Conservation (phyloP, 2,797 vertebrate species). For the Tenualosa thibaudeaui region DNA sequence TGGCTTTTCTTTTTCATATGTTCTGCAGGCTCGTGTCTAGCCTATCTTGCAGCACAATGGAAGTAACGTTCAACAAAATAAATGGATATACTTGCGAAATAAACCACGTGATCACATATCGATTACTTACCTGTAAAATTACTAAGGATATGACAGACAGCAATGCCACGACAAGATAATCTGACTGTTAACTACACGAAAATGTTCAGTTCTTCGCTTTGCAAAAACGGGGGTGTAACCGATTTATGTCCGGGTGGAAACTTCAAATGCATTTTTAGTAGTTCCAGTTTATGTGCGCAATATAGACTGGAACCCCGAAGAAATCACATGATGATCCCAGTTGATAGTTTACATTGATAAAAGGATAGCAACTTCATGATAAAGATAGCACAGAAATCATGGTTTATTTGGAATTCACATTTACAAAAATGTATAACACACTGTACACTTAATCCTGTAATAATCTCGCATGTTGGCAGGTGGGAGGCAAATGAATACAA, state of each 20-base stretch:
- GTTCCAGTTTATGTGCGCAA: background rate
- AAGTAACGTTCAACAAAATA: background rate
- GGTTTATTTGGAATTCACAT: background rate
- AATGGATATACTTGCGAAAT: background rate
- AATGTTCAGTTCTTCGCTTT: background rate
- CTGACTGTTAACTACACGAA: no score
- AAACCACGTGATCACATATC: background rate
- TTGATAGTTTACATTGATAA: background rate
- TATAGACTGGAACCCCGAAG: background rate
- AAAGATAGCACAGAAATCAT: background rate
- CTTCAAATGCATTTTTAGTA: background rate
- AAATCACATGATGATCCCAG: background rate
- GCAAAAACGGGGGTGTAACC: background rate
- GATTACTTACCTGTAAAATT: background rate
- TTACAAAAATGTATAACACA: conserved; percentile 4
- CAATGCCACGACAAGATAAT: no score
- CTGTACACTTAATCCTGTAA: background rate
- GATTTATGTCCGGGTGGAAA: background rate
- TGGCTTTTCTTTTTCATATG: no score
- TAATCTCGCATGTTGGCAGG: background rate
- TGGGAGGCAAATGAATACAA: background rate
- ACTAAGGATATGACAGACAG: background rate
- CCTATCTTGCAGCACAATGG: no score
- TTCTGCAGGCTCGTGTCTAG: no score
- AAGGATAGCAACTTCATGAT: background rate